Base-by-base conservation (phyloP, 2,888 invertebrate genomes). In the Mamestra brassicae region DNA sequence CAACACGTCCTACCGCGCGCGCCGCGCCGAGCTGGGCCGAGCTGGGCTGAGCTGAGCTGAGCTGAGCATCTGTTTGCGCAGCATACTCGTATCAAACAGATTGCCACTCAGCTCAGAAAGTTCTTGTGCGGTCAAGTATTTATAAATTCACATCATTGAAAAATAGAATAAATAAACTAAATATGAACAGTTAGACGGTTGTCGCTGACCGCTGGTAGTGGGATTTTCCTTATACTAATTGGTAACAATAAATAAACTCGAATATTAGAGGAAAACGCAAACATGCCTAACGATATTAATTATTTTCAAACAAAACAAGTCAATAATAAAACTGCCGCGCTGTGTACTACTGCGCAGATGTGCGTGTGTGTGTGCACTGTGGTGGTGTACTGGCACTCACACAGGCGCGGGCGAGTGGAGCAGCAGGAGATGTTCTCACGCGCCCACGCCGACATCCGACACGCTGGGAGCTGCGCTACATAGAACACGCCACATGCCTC, bases 161-260 rank as follows among this genome's bases (percentile, higher is more conserved):
- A 42, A 42, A 6, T n/a, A 10, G 62, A 69, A 75, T 70, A 58
- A 69, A 63, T 36, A 69, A 38, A 50, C 64, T 57, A 71, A 78
- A 69, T 71, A 67, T 45, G 34, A 77, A 72, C 57, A 75, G 65
- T 50, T 68, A 64, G 73, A 34, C 84, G 74, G 65, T 76, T 74
- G 76, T 74, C 52, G 74, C 73, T 76, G 82, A 67, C 63, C 80
- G 76, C 62, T 66, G 67, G 8, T 69, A 71, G 50, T 66, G 74
- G 83, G 81, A 85, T 90, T 91, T 91, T 91, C 91, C 91, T 90
- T 75, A 64, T 88, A 85, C 86, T 91, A 89, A 89, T 90, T 88
- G 83, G 87, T 85, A 76, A 86, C 83, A 84, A 88, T 88, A 89
- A 90, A 90, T 85, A 89, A 86, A 87, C 80, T 83, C 73, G 64